Evolutionary conservation across 92 coral and sea anemone genomes (phyloP), one percentile per base, ranked within the genome.

Genomic region (Isaurus tuberculatus): DNA sequence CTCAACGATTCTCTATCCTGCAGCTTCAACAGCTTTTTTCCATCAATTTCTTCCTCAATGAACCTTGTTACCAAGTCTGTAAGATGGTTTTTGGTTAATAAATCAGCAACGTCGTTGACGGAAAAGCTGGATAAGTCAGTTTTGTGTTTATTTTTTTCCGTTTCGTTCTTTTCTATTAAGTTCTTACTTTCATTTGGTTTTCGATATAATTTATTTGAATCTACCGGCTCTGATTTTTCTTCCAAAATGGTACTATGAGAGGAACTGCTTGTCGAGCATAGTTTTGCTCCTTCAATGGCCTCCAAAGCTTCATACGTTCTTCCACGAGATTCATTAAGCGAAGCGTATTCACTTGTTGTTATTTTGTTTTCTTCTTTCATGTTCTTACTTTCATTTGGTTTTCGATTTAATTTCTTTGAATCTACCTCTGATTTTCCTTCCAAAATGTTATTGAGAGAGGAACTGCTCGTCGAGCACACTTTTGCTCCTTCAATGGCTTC

Each of bases 91-190:
- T 65, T 65, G 34, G 71, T 15, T 65, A 65, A n/a, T 29, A 65
- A 29, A 27, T 65, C 25, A 65, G 71, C 42, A 30, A 65, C 71
- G 19, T 33, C 43, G 7, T 65, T n/a, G 40, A 65, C 71, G 30
- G 71, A 65, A 16, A 67, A 67, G 72, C 72, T 67, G 44, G 46
- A 15, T 31, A 33, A 13, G 4, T 32, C 72, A 67, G 20, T 8
- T 4, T 7, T 5, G 19, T 67, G 72, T 67, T 4, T 9, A 9
- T 19, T 22, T 0, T 8, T n/a, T 4, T 2, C 44, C 6, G 48
- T 7, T 32, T 33, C 32, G 72, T 19, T 32, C 16, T 11, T 0
- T 4, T 66, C 1, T 30, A 30, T 17, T 2, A 4, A 23, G 20
- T 19, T 17, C 7, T 22, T 30, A 9, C 26, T 15, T 2, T 33